These are phyloP conservation scores for Timandra comae DNA, from an alignment of 2,888 invertebrate species.

Conservation along the genomic window DNA sequence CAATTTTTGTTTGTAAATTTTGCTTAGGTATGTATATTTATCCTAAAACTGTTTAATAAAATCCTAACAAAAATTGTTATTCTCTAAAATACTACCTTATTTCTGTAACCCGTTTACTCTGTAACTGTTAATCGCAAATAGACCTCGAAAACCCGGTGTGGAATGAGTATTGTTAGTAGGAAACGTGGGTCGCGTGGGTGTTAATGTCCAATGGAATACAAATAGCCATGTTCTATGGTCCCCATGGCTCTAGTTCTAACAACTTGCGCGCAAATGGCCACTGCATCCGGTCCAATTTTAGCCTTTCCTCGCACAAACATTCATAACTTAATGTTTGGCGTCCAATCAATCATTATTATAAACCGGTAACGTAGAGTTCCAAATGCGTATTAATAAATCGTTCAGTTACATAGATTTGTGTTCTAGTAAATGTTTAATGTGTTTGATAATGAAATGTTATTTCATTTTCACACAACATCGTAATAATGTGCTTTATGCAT, in stretches of 20 bases:
- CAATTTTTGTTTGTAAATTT: too few species aligned
- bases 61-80: not conserved
- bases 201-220: constrained; percentile 31
- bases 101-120: constrained; percentile 4
- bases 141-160: constrained; percentile 17
- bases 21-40: too few species aligned
- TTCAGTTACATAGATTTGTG: too few species aligned
- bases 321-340: constrained; percentile 20
- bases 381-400: too few species aligned
- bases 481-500: too few species aligned
- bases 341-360: constrained; percentile 21
- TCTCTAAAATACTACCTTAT: too few species aligned
- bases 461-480: too few species aligned
- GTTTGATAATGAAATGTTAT: too few species aligned
- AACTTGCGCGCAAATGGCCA: constrained; percentile 34
- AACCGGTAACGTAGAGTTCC: too few species aligned
- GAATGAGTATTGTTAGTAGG: constrained; percentile 28
- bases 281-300: constrained; percentile 31
- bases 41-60: not conserved
- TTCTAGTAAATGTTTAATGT: too few species aligned
- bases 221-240: constrained; percentile 32
- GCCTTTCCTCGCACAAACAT: constrained; percentile 22
- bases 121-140: constrained; percentile 2
- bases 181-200: constrained; percentile 34
- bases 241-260: constrained; percentile 22